Conservation (phyloP, 1,140 invertebrate genomes). For the Eriocheir sinensis region DNA sequence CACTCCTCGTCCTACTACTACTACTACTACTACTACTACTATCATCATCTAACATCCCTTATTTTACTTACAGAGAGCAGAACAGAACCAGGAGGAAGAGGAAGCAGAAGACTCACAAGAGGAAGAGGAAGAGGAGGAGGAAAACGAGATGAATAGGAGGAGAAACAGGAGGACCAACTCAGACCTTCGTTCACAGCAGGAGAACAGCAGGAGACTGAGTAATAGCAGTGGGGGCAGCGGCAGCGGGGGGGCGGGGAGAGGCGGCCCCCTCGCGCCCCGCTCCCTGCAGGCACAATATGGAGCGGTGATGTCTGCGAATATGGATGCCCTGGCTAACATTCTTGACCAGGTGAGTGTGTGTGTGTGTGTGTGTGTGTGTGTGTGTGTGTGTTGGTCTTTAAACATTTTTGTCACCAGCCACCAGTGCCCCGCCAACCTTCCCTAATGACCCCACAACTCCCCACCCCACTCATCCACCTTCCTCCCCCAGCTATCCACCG, state of each 20-base stretch:
- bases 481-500: slow-evolving; percentile 51
- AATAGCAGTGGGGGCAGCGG: background rate
- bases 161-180: background rate
- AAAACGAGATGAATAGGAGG: background rate
- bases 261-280: slow-evolving; percentile 89
- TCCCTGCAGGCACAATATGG: slow-evolving; percentile 94
- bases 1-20: background rate
- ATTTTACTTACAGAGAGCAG: background rate
- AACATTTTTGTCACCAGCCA: too few species aligned
- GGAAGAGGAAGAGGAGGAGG: background rate
- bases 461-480: background rate
- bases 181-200: background rate
- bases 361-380: too few species aligned
- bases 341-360: slow-evolving; percentile 81
- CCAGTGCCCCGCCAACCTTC: too few species aligned
- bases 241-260: slow-evolving; percentile 88
- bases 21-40: background rate
- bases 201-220: too few species aligned
- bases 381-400: too few species aligned
- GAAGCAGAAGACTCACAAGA: background rate
- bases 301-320: slow-evolving; percentile 93
- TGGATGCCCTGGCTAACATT: slow-evolving; percentile 92
- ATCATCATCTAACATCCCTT: background rate
- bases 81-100: background rate
- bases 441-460: background rate